Conservation (phyloP, 2,888 invertebrate genomes). For the Buathra laborator region DNA sequence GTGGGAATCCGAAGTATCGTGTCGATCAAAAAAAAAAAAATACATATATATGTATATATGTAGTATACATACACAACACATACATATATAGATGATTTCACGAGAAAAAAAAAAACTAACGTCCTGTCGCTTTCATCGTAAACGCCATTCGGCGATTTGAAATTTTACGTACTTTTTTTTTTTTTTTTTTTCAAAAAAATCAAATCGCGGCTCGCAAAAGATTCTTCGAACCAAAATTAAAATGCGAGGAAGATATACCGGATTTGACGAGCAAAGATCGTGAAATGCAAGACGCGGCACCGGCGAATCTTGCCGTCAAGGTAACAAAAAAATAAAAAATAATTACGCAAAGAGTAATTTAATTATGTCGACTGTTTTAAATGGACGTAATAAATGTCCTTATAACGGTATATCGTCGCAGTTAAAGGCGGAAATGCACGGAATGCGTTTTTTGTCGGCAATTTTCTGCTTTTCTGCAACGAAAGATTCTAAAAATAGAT, state of each 20-base stretch:
- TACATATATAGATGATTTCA: neutral
- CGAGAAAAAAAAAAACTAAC: slow-evolving; percentile 7
- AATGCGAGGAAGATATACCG: slow-evolving; percentile 51
- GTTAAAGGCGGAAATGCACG: neutral
- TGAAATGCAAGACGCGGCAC: slow-evolving; percentile 41
- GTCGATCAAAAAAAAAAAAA: slow-evolving; percentile 16
- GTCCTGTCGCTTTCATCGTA: neutral
- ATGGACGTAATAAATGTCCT: neutral
- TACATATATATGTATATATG: neutral
- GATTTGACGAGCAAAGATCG: slow-evolving; percentile 8
- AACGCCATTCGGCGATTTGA: slow-evolving; percentile 18
- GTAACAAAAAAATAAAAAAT: slow-evolving; percentile 12
- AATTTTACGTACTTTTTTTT: neutral
- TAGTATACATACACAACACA: neutral
- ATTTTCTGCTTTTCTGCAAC: neutral
- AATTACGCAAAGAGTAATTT: neutral
- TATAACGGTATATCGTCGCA: neutral
- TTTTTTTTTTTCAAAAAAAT: neutral
- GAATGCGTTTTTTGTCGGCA: neutral
- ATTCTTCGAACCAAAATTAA: slow-evolving; percentile 53
- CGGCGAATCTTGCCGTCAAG: slow-evolving; percentile 46
- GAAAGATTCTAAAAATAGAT: neutral
- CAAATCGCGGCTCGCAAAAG: slow-evolving; percentile 43
- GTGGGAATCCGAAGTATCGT: slow-evolving; percentile 2
- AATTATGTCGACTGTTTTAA: neutral